Conservation (phyloP, 2,797 vertebrate species). For the Phoxinus dragarum region DNA sequence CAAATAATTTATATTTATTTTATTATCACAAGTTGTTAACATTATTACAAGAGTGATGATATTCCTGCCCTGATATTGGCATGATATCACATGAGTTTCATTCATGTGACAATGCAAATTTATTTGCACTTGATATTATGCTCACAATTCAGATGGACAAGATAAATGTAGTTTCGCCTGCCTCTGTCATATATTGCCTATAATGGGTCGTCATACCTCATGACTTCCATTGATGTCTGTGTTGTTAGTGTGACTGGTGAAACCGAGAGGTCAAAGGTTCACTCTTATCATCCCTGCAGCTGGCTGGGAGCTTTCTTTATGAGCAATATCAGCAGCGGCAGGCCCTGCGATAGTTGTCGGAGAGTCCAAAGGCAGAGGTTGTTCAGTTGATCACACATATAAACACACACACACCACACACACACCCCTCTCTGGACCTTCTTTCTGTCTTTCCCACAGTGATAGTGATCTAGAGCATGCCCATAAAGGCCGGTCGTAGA, state of each 20-base stretch:
- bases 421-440: slow-evolving; percentile 53
- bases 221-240: slow-evolving; percentile 27
- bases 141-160: slow-evolving; percentile 39
- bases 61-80: neutral
- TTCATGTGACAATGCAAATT: slow-evolving; percentile 30
- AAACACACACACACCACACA: slow-evolving; percentile 13
- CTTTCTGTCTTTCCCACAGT: slow-evolving; percentile 82
- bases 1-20: neutral
- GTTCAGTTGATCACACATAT: slow-evolving; percentile 44
- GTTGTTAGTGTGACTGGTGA: slow-evolving; percentile 47
- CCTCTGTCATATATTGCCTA: slow-evolving; percentile 21
- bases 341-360: slow-evolving; percentile 75
- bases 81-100: slow-evolving; percentile 3
- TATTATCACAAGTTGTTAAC: neutral
- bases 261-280: slow-evolving; percentile 65
- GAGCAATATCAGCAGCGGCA: slow-evolving; percentile 75
- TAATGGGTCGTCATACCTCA: slow-evolving; percentile 14
- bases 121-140: slow-evolving; percentile 38
- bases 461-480: slow-evolving; percentile 84
- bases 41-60: neutral
- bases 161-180: slow-evolving; percentile 32
- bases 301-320: slow-evolving; percentile 72
- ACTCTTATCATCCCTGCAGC: slow-evolving; percentile 60
- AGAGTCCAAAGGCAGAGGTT: slow-evolving; percentile 71
- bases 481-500: slow-evolving; percentile 73